Base-by-base conservation (phyloP, 37 sponge, comb jelly and placozoan species). In the Beroe ovata region DNA sequence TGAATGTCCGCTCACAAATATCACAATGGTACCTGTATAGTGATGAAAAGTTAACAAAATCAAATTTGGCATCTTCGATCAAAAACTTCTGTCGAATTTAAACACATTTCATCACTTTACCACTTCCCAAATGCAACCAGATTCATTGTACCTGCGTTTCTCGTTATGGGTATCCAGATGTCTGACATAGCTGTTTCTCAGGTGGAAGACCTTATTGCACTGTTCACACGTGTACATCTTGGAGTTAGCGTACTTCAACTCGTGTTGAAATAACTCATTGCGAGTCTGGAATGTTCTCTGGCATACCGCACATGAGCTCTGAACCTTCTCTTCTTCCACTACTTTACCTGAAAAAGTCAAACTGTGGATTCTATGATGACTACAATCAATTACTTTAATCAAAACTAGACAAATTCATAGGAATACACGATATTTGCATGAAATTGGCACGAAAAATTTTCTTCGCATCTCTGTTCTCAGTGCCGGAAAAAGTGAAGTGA, bases 71-170 rank as follows among this genome's bases (percentile, higher is more conserved):
- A n/a, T n/a, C n/a, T n/a, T n/a, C n/a, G n/a, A n/a, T n/a, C n/a
- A n/a, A n/a, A n/a, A n/a, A n/a, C n/a, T n/a, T n/a, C n/a, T n/a
- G n/a, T n/a, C n/a, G n/a, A n/a, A n/a, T n/a, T n/a, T n/a, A n/a
- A n/a, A n/a, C n/a, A n/a, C n/a, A n/a, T n/a, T n/a, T n/a, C n/a
- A n/a, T n/a, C n/a, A n/a, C n/a, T n/a, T n/a, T n/a, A n/a, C n/a
- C n/a, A n/a, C n/a, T n/a, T n/a, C n/a, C n/a, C n/a, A n/a, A n/a
- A n/a, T n/a, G n/a, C n/a, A n/a, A n/a, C n/a, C n/a, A n/a, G n/a
- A n/a, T n/a, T n/a, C n/a, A n/a, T n/a, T n/a, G n/a, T 40, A 77
- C 84, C 38, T 77, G n/a, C 84, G 42, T 41, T 77, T 77, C 28
- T 77, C 84, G 47, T 77, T 77, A 25, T 77, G 84, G 4, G 28